Percentiles rank a stretch among this genome's conserved stretches.
Evolutionary conservation across 2,113 vertebrate genomes (phyloP).

Genomic region (Melanostigma gelatinosum): DNA sequence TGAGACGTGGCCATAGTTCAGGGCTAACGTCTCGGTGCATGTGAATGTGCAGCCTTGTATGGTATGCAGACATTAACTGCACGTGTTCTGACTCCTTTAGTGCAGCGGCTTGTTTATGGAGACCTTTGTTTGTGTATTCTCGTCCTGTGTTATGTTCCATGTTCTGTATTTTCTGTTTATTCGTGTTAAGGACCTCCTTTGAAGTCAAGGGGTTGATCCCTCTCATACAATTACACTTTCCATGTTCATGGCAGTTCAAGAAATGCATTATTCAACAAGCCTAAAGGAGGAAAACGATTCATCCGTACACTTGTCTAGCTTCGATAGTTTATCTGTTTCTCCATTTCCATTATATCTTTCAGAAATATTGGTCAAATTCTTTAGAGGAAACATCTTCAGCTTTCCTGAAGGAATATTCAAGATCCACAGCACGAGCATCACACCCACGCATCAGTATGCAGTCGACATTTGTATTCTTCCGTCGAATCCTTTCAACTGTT

Average conservation of each 20-base stretch:
- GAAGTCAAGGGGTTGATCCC: no score
- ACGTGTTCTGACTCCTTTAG: no score
- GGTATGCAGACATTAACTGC: no score
- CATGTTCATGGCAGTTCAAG: not conserved
- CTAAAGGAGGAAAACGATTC: not conserved
- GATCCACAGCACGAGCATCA: conserved; percentile 1
- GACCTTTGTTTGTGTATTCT: not conserved
- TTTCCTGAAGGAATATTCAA: conserved; percentile 14
- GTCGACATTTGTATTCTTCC: conserved; percentile 51
- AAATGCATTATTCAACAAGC: conserved; percentile 1
- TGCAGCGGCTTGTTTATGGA: no score
- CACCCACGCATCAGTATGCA: conserved; percentile 41
- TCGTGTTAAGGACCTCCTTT: not conserved
- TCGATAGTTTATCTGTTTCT: not conserved
- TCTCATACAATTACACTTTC: not conserved
- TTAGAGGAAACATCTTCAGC: not conserved
- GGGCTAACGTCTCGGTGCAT: no score
- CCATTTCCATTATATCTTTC: not conserved
- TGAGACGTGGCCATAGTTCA: not conserved
- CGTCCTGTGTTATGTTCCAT: not conserved
- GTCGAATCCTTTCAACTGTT: conserved; percentile 35
- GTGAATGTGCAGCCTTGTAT: no score
- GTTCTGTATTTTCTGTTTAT: not conserved
- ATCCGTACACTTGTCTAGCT: not conserved
- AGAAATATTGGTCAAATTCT: not conserved